Base-by-base conservation (phyloP, 2,797 vertebrate species). In the Somateria mollissima region DNA sequence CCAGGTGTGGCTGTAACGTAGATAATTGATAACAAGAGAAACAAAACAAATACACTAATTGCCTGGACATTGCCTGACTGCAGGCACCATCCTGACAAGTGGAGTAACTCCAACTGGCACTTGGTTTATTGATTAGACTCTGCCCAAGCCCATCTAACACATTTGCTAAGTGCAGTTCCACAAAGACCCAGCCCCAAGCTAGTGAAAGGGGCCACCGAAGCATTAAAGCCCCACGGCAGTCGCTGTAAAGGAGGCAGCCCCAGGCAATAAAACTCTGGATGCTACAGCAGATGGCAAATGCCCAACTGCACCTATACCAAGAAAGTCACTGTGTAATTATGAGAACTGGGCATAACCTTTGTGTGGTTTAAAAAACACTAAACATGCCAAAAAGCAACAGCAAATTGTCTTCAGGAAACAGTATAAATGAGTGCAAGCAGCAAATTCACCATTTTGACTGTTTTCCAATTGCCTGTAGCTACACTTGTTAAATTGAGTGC, bases 401-500 rank as follows among this genome's bases (percentile, higher is more conserved):
- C 87, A 78, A 89, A 81, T 73, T 93, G 95, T 97, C 91, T 96
- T 71, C 47, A 43, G 85, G 90, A 95, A 91, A 78, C 51, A 20
- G 65, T 71, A 87, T 85, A 81, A 96, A 94, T 89, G 84, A 93
- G 84, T 20, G 77, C 21, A 72, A 94, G 87, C 87, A 65, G 83
- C 73, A 76, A 79, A 94, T 94, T 90, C 91, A 92, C 94, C 92
- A 91, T 85, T 96, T 73, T 92, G 96, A 97, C 96, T 95, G 91
- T 89, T 96, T 92, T 96, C 95, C 97, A 96, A 84, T 95, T 41
- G 94, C 95, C 97, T 56, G 87, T 94, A 92, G 97, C 94, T 88
- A 92, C 85, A 77, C 94, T 96, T 96, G 96, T 95, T 96, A 90
- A 96, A 92, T 85, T 27, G 90, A 96, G 95, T 94, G 76, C 90